phyloP scores from a whole-genome alignment of 2,888 invertebrate species.

The Prosapia bicincta region DNA sequence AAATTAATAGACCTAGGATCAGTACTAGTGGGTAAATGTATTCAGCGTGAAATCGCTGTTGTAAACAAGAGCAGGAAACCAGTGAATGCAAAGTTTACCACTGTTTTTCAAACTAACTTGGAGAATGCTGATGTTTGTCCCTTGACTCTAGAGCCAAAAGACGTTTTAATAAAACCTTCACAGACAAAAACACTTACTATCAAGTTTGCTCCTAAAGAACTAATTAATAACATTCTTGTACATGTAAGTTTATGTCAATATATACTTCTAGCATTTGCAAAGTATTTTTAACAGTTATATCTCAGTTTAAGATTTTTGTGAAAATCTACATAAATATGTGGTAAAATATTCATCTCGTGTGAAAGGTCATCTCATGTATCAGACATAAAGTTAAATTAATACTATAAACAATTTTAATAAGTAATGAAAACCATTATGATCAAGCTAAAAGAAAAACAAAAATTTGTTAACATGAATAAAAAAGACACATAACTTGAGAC shows the following conservation, averaged over 20 bases:
- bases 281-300: too few relatives aligned
- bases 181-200: not conserved
- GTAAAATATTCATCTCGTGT: too few relatives aligned
- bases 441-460: too few relatives aligned
- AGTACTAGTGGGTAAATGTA: not conserved
- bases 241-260: not conserved
- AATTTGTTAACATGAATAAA: too few relatives aligned
- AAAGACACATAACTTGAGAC: too few relatives aligned
- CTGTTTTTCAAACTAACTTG: not conserved
- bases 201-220: not conserved
- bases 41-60: not conserved
- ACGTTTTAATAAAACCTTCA: not conserved
- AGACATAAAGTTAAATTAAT: too few relatives aligned
- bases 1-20: slow-evolving; percentile 12
- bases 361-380: too few relatives aligned
- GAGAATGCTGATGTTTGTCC: not conserved
- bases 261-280: too few relatives aligned
- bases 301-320: too few relatives aligned
- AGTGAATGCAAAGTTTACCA: not conserved
- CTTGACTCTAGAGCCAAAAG: not conserved
- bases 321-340: too few relatives aligned
- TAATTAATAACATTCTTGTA: not conserved
- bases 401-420: too few relatives aligned
- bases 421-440: too few relatives aligned
- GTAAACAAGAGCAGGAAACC: not conserved